phyloP scores from a whole-genome alignment of 53 echinoderm and acorn worm genomes.

The Mesocentrotus franciscanus region DNA sequence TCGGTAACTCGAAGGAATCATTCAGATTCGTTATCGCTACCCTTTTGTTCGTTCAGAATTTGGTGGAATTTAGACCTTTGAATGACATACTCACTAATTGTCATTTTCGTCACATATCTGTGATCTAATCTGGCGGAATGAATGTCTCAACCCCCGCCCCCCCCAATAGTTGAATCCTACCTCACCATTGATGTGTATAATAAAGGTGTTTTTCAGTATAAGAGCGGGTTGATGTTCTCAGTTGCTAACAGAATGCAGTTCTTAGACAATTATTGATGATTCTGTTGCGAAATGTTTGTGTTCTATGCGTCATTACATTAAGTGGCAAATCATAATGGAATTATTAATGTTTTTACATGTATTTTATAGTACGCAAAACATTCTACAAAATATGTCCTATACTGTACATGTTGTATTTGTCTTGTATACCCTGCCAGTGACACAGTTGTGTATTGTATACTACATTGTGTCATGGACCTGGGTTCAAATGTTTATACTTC shows the following conservation, averaged over 20 bases:
- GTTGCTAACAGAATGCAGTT: neutral
- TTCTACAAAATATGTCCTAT: too few relatives aligned
- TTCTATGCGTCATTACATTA: neutral
- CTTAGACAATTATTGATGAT: neutral
- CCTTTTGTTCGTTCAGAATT: slow-evolving; percentile 25
- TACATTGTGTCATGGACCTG: too few relatives aligned
- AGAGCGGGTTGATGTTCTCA: neutral
- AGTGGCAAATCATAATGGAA: too few relatives aligned
- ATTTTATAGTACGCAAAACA: too few relatives aligned
- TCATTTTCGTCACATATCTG: slow-evolving; percentile 43
- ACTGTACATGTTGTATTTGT: too few relatives aligned
- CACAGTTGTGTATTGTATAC: too few relatives aligned
- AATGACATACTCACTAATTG: slow-evolving; percentile 23
- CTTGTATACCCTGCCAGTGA: too few relatives aligned
- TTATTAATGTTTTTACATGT: too few relatives aligned
- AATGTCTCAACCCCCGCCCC: neutral
- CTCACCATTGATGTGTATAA: neutral
- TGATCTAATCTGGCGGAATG: slow-evolving; percentile 59
- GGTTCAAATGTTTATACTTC: too few relatives aligned
- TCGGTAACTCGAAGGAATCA: slow-evolving; percentile 8
- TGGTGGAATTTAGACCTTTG: slow-evolving; percentile 38
- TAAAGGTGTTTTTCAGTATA: neutral
- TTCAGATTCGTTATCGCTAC: neutral
- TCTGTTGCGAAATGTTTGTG: neutral
- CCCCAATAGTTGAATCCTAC: neutral